Base-by-base conservation (phyloP, 1,140 invertebrate genomes). In the Habropoda laboriosa region DNA sequence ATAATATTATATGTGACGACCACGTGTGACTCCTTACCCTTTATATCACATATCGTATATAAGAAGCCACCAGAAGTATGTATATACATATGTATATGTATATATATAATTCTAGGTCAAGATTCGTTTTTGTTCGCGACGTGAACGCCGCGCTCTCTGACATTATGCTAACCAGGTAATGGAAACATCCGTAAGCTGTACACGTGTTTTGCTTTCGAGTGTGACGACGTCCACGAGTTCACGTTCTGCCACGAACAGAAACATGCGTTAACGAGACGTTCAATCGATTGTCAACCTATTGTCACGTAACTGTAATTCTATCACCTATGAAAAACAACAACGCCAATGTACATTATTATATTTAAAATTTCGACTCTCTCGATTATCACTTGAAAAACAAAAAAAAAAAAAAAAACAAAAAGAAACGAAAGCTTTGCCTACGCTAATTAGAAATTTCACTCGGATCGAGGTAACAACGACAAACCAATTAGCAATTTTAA, bases 11-110 rank as follows among this genome's bases (percentile, higher is more conserved):
- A 57, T 83, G 53, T 71, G 53, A 61, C 85, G 57, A 79, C 40
- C 85, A 80, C 63, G 63, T 80, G 60, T 80, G 60, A 86, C 77
- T 68, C 68, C 79, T 88, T 86, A 88, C 42, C 79, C 87, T 89
- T 71, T 86, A 87, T 88, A 88, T 88, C 88, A 89, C 88, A 88
- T 82, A 51, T 86, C 63, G 78, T 86, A 88, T 86, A 86, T 88
- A 88, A 87, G 87, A 88, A 87, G 86, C 81, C 87, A 89, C 86
- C 86, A 88, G 83, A 60, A 74, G 70, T 78, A n/a, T n/a, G n/a
- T n/a, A n/a, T n/a, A n/a, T n/a, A n/a, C n/a, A n/a, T n/a, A n/a
- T n/a, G n/a, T n/a, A n/a, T n/a, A n/a, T n/a, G n/a, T n/a, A n/a
- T n/a, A n/a, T n/a, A n/a, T n/a, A n/a, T n/a, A 80, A 85, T 75